Percentiles rank a stretch among this genome's conserved stretches.
phyloP scores from a whole-genome alignment of 2,888 invertebrate species.

The Sphinx pinastri region DNA sequence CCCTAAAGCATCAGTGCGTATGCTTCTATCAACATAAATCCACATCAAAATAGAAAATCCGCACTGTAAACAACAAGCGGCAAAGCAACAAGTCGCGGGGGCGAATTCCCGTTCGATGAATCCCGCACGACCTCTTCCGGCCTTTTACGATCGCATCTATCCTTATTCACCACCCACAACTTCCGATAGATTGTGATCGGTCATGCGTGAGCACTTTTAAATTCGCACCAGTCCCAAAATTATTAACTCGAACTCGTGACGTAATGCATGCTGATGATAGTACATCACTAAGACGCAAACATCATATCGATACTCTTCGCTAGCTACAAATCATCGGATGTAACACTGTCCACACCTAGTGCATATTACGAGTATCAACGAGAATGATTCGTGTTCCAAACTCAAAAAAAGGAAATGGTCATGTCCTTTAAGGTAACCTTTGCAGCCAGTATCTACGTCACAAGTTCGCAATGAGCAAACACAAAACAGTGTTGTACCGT shows the following conservation, averaged over 20 bases:
- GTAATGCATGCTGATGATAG: neutral
- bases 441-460: slow-evolving; percentile 54
- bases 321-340: neutral
- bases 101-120: slow-evolving; percentile 41
- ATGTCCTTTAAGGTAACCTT: slow-evolving; percentile 34
- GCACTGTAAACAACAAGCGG: slow-evolving; percentile 61
- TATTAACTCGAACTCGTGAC: neutral
- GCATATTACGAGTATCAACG: slow-evolving; percentile 1
- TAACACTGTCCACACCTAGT: neutral
- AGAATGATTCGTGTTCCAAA: neutral
- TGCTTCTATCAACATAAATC: slow-evolving; percentile 49
- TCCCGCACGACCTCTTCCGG: slow-evolving; percentile 58
- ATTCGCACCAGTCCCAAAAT: slow-evolving; percentile 2
- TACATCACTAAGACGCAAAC: neutral
- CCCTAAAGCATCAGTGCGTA: slow-evolving; percentile 47
- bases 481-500: slow-evolving; percentile 65
- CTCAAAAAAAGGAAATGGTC: slow-evolving; percentile 33
- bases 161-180: slow-evolving; percentile 47
- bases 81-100: slow-evolving; percentile 72
- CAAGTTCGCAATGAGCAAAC: slow-evolving; percentile 52
- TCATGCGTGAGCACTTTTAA: slow-evolving; percentile 39
- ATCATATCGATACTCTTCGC: neutral
- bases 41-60: slow-evolving; percentile 54
- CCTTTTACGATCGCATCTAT: slow-evolving; percentile 55
- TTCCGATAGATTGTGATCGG: slow-evolving; percentile 38